A percentile compares a stretch with the other conserved stretches of the same genome.
phyloP scores from a whole-genome alignment of 2,113 vertebrate genomes.

The Thinocorus orbignyianus region DNA sequence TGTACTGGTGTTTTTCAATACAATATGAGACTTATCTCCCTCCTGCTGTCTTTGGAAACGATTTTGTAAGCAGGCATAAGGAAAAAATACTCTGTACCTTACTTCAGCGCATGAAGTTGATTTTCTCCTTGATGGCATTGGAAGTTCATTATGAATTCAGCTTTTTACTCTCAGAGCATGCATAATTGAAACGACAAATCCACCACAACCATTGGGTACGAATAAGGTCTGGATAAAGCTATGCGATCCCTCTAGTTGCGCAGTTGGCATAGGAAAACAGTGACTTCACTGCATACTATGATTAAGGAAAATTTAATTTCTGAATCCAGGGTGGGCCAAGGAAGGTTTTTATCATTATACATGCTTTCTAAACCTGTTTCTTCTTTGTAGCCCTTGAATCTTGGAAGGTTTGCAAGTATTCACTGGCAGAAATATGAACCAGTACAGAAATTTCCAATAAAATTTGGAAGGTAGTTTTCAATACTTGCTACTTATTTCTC shows the following conservation, averaged over 20 bases:
- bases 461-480: not conserved
- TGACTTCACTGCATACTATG: not conserved
- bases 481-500: not conserved
- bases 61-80: not conserved
- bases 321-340: not conserved
- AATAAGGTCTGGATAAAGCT: not conserved
- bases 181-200: slow-evolving; percentile 22
- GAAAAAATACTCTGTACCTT: not conserved
- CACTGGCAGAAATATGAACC: not conserved
- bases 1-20: not conserved
- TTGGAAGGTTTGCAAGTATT: not conserved
- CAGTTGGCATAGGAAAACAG: not conserved
- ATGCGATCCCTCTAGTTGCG: not conserved
- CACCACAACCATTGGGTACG: not conserved
- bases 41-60: not conserved
- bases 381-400: not conserved
- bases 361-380: not conserved
- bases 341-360: not conserved
- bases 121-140: slow-evolving; percentile 38
- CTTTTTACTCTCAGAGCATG: slow-evolving; percentile 21
- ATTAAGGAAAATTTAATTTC: slow-evolving; percentile 1
- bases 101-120: not conserved
- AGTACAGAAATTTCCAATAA: too few relatives aligned
- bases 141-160: slow-evolving; percentile 43
- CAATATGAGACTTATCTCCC: not conserved